Evolutionary conservation across 1,140 invertebrate species (phyloP), one percentile per base, ranked within the genome.

Genomic region (Uloborus diversus): DNA sequence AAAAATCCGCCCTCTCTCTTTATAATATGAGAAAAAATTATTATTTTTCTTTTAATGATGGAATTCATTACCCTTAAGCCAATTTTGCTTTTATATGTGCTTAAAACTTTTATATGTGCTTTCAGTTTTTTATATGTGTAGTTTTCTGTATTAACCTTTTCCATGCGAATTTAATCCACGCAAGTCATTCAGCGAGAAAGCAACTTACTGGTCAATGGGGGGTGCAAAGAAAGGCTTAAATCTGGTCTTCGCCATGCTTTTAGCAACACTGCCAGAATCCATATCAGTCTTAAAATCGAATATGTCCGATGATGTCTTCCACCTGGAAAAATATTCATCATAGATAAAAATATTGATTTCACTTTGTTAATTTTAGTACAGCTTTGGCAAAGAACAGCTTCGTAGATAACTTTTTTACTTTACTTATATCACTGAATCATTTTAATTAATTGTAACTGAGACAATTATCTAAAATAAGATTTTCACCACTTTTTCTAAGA

Each of bases 291-390:
- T 70, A 1, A 35, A n/a, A 28, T 70, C 66, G 13, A 56, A 70
- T 3, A 70, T 32, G 42, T 70, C 51, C 1, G 68, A 70, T 2
- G 68, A 70, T 2, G 68, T 53, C 20, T 70, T 70, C 68, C 68
- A 70, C 27, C 68, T 70, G 7, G 3, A 27, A 57, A 62, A 2
- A 4, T 2, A 25, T 14, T 35, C 14, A 51, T 20, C 0, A 0
- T 14, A 13, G 2, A 33, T 23, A 28, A 28, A 61, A 9, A n/a
- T 23, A 62, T 20, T 3, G 20, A 32, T 14, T 61, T 14, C 57
- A 61, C 27, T 28, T 3, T 17, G 28, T 4, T 0, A 20, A 53
- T 1, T 3, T 1, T 23, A 9, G 9, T n/a, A 9, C 7, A 14
- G 14, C 51, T 11, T 0, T 14, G 11, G 27, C 14, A 3, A 13